phyloP scores from a whole-genome alignment of 2,113 vertebrate species.

The Elanus axillaris region DNA sequence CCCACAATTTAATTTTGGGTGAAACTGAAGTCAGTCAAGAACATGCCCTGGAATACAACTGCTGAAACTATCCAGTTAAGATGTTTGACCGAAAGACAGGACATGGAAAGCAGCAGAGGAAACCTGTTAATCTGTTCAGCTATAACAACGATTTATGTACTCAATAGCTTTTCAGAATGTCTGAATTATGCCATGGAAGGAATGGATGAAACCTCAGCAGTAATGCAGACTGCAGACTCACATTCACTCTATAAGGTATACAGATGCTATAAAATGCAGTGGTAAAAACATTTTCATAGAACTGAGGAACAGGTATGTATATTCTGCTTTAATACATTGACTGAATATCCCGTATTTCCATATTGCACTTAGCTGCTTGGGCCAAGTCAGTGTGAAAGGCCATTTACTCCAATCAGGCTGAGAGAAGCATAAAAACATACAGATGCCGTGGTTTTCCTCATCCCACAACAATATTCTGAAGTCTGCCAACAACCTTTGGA shows the following conservation, averaged over 20 bases:
- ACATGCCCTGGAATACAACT: background rate
- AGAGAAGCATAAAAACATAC: background rate
- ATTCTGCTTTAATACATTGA: background rate
- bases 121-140: background rate
- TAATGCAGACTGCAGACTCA: background rate
- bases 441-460: background rate
- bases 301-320: constrained; percentile 5
- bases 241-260: background rate
- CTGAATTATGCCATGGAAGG: background rate
- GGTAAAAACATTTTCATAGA: constrained; percentile 20
- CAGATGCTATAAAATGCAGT: background rate
- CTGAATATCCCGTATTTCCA: background rate
- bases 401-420: background rate
- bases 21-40: background rate
- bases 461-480: background rate
- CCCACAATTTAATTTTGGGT: background rate
- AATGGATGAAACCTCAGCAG: background rate
- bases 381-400: background rate
- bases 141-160: background rate
- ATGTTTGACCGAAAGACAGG: background rate
- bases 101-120: background rate
- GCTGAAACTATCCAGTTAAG: background rate
- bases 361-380: background rate
- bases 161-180: background rate
- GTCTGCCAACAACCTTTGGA: background rate